These are phyloP conservation scores for Melanotus villosus DNA, from an alignment of 2,888 invertebrate genomes.

Conservation along the genomic window DNA sequence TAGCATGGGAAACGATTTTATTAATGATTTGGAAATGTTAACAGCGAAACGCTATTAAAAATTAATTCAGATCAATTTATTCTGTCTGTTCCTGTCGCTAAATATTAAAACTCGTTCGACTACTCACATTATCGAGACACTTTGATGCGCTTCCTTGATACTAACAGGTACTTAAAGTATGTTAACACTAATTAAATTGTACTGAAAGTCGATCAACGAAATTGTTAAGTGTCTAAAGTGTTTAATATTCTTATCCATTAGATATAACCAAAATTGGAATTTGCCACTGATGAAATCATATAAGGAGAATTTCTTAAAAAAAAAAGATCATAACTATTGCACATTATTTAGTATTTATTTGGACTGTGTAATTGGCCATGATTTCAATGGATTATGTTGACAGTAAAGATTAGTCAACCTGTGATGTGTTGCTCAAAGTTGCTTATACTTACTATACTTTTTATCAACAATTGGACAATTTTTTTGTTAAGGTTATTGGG, in stretches of 20 bases:
- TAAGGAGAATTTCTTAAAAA: too few relatives aligned
- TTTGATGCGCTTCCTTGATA: not conserved
- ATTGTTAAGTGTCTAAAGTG: not conserved
- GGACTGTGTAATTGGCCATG: too few relatives aligned
- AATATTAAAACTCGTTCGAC: conserved; percentile 2
- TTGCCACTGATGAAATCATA: too few relatives aligned
- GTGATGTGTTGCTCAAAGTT: too few relatives aligned
- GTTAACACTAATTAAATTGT: conserved; percentile 12
- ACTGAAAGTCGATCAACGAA: not conserved
- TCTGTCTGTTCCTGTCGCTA: conserved; percentile 9
- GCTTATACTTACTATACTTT: too few relatives aligned
- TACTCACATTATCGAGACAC: conserved; percentile 9
- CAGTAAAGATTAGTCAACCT: too few relatives aligned
- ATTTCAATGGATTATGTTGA: too few relatives aligned
- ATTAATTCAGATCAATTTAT: conserved; percentile 24
- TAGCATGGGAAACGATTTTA: conserved; percentile 40
- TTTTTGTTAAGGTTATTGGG: too few relatives aligned
- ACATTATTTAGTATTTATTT: too few relatives aligned
- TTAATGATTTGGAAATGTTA: conserved; percentile 37
- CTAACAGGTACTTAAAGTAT: not conserved
- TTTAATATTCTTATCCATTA: not conserved
- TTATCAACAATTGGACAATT: too few relatives aligned
- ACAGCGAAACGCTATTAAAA: conserved; percentile 33
- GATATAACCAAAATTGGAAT: not conserved
- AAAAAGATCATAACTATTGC: too few relatives aligned